Evolutionary conservation across 2,888 invertebrate genomes (phyloP).

Genomic region (Drosophila cracens): DNA sequence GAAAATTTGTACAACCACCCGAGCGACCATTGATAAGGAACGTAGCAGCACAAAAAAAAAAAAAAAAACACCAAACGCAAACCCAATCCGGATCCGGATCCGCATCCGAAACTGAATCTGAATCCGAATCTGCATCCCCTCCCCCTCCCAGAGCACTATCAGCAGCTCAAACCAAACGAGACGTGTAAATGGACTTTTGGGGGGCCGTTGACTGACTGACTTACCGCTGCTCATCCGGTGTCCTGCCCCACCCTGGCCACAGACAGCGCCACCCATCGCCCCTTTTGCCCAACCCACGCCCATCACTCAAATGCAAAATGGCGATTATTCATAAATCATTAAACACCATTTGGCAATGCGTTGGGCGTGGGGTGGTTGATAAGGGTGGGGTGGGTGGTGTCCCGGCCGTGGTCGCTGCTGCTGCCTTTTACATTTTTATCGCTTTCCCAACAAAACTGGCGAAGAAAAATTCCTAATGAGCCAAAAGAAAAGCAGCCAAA

Average conservation of each 20-base stretch:
- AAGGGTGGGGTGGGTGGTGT: slow-evolving; percentile 16
- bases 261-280: not conserved
- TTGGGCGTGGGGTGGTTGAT: slow-evolving; percentile 18
- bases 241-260: not conserved
- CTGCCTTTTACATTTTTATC: slow-evolving; percentile 73
- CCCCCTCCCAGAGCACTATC: not conserved
- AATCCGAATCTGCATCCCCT: slow-evolving; percentile 2
- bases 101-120: not conserved
- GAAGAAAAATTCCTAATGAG: slow-evolving; percentile 81
- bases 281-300: slow-evolving; percentile 17
- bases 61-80: slow-evolving; percentile 1
- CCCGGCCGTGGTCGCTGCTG: slow-evolving; percentile 56
- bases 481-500: slow-evolving; percentile 60
- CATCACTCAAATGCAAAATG: slow-evolving; percentile 82
- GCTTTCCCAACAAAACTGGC: slow-evolving; percentile 73
- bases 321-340: slow-evolving; percentile 85
- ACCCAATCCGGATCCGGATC: slow-evolving; percentile 22
- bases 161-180: slow-evolving; percentile 39
- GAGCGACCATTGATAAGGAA: slow-evolving; percentile 67
- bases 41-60: not conserved
- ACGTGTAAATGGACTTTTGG: slow-evolving; percentile 75
- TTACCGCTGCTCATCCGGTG: slow-evolving; percentile 40
- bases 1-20: slow-evolving; percentile 63
- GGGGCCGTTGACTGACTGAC: slow-evolving; percentile 74
- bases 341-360: slow-evolving; percentile 83